Evolutionary conservation across 2,888 invertebrate species (phyloP).

Genomic region (Disparrhopalites patrizii): DNA sequence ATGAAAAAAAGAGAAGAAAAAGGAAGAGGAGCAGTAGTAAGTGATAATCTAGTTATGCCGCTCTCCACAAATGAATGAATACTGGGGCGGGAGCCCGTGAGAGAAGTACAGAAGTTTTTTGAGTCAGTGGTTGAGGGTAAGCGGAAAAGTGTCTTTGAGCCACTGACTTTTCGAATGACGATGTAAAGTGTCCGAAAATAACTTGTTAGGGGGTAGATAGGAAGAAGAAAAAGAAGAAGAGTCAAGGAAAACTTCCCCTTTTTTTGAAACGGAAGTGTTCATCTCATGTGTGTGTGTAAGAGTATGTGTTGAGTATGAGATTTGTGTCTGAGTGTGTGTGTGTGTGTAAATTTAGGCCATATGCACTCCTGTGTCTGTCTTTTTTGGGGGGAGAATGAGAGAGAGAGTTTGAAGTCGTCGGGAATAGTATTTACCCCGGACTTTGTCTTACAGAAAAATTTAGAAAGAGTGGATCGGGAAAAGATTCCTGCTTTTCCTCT

Average conservation of each 20-base stretch:
- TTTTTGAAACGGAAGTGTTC: slow-evolving; percentile 26
- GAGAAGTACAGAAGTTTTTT: slow-evolving; percentile 3
- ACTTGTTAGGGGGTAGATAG: slow-evolving; percentile 24
- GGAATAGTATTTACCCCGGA: not conserved
- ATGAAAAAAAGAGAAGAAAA: not conserved
- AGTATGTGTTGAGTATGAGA: not conserved
- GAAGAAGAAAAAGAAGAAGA: slow-evolving; percentile 11
- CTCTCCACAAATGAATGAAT: slow-evolving; percentile 2
- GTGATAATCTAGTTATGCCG: not conserved
- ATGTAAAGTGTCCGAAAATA: slow-evolving; percentile 26
- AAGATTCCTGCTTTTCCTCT: slow-evolving; percentile 18
- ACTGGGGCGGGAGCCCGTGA: not conserved
- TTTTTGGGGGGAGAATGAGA: not conserved
- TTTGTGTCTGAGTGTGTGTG: not conserved
- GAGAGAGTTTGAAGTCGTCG: not conserved
- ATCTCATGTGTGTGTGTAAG: slow-evolving; percentile 7
- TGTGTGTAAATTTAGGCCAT: slow-evolving; percentile 9
- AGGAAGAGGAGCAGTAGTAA: not conserved
- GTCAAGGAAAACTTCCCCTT: slow-evolving; percentile 26
- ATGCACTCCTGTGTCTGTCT: no score
- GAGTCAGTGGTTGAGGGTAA: slow-evolving; percentile 27
- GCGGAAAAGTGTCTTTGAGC: slow-evolving; percentile 28
- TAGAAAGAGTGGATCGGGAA: slow-evolving; percentile 17
- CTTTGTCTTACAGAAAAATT: slow-evolving; percentile 20
- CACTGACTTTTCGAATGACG: slow-evolving; percentile 27